These are phyloP conservation scores for Amorpha juglandis DNA, from an alignment of 2,888 invertebrate genomes.

Conservation along the genomic window DNA sequence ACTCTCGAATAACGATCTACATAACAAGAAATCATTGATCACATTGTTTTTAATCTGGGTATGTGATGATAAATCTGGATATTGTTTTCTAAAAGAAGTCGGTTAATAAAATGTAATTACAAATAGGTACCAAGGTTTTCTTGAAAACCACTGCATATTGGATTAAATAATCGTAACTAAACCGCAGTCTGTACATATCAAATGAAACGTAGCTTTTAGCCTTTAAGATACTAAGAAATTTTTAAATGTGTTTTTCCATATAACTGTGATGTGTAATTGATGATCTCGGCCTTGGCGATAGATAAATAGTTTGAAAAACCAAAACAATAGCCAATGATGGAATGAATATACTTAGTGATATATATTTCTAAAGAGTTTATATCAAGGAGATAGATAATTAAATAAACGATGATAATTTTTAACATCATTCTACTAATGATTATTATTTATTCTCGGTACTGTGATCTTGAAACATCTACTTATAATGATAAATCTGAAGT, in stretches of 20 bases:
- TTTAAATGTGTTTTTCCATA: neutral
- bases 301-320: too few species aligned
- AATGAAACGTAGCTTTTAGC: neutral
- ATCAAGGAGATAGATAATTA: too few species aligned
- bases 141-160: neutral
- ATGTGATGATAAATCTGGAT: neutral
- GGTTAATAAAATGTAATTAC: neutral
- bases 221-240: neutral
- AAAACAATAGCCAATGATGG: neutral
- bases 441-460: too few species aligned
- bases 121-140: neutral
- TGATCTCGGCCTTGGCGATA: neutral
- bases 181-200: neutral
- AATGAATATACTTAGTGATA: neutral
- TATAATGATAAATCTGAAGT: neutral
- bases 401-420: too few species aligned
- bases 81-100: neutral
- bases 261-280: neutral
- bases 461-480: too few species aligned
- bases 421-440: too few species aligned
- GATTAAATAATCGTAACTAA: too few species aligned
- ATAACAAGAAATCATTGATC: too few species aligned
- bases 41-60: too few species aligned
- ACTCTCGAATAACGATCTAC: too few species aligned
- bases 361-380: too few species aligned